phyloP scores from a whole-genome alignment of 2,113 vertebrate species.

The Scolopax mira region DNA sequence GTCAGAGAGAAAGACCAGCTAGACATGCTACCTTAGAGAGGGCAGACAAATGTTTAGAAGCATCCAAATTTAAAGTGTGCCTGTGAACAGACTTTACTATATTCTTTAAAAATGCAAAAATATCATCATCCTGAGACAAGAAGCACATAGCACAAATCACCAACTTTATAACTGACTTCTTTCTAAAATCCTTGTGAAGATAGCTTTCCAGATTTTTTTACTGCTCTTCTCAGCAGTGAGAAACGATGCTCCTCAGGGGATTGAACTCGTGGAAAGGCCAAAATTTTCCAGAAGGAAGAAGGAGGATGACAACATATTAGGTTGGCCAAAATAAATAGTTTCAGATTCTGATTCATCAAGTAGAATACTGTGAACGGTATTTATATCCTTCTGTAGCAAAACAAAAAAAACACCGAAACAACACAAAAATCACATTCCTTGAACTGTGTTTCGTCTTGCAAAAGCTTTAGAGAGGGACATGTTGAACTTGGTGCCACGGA shows the following conservation, averaged over 20 bases:
- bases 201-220: neutral
- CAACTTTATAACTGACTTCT: neutral
- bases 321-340: conserved; percentile 30
- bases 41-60: neutral
- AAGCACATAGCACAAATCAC: neutral
- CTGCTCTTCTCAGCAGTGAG: neutral
- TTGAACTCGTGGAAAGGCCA: neutral
- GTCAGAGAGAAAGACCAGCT: neutral
- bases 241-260: neutral
- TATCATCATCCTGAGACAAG: neutral
- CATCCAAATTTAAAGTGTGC: neutral
- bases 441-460: neutral
- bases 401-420: neutral
- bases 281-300: conserved; percentile 35
- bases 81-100: neutral
- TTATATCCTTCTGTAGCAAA: neutral
- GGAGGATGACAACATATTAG: neutral
- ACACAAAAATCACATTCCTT: neutral
- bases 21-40: neutral
- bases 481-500: neutral
- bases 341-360: neutral
- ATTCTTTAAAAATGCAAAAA: neutral
- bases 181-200: neutral
- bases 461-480: neutral
- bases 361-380: neutral